phyloP scores from a whole-genome alignment of 2,797 vertebrate species.

The Mormyrus proboscirostris region DNA sequence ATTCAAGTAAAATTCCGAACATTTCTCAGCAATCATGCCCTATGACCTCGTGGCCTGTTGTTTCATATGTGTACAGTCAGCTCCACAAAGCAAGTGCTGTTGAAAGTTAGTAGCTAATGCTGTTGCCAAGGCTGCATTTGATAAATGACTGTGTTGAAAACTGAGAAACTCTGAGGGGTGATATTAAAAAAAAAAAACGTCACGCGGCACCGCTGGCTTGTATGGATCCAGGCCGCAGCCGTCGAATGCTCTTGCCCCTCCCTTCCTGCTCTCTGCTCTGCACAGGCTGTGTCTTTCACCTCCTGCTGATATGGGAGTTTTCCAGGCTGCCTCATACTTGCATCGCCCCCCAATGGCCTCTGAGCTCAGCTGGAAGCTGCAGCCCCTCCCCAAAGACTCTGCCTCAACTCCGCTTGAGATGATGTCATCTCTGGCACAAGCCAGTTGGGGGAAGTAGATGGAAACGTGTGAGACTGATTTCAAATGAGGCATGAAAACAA shows the following conservation, averaged over 20 bases:
- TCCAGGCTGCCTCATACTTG: background rate
- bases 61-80: background rate
- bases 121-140: background rate
- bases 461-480: background rate
- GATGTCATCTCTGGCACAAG: background rate
- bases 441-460: background rate
- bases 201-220: background rate
- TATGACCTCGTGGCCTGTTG: background rate
- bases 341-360: background rate
- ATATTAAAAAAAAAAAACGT: background rate
- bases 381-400: background rate
- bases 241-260: background rate
- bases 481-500: background rate
- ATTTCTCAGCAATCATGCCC: conserved; percentile 6
- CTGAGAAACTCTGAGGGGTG: background rate
- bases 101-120: background rate
- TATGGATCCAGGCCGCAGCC: background rate
- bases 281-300: background rate
- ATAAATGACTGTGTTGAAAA: conserved; percentile 12
- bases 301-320: conserved; percentile 21
- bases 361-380: background rate
- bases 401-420: background rate
- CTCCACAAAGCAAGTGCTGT: background rate
- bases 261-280: background rate
- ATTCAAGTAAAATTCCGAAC: conserved; percentile 8